phyloP scores from a whole-genome alignment of 2,797 vertebrate genomes.

The Euphonia xanthogaster region DNA sequence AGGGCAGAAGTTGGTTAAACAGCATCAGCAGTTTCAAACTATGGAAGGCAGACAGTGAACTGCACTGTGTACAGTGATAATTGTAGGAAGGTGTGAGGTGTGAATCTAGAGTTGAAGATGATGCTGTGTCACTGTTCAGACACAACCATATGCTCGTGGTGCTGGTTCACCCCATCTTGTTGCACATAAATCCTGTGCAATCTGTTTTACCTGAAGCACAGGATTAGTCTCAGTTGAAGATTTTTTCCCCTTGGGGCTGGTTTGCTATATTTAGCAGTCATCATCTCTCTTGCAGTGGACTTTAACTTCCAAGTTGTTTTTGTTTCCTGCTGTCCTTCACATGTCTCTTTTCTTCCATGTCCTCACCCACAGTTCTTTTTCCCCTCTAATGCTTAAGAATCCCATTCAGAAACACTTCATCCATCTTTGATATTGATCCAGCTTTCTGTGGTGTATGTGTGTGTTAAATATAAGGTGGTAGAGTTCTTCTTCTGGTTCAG shows the following conservation, averaged over 20 bases:
- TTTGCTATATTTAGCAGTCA: neutral
- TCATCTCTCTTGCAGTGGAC: neutral
- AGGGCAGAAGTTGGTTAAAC: slow-evolving; percentile 8
- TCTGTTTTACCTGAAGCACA: neutral
- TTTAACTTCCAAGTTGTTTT: neutral
- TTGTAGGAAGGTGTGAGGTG: neutral
- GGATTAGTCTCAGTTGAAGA: neutral
- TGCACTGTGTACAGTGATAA: neutral
- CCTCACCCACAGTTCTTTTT: neutral
- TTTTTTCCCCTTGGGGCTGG: fast-evolving
- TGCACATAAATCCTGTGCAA: fast-evolving
- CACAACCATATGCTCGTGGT: neutral
- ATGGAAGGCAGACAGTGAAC: neutral
- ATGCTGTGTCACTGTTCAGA: neutral
- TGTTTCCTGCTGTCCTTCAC: neutral
- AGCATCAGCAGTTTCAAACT: slow-evolving; percentile 21
- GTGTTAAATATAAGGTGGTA: neutral
- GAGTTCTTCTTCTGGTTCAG: neutral
- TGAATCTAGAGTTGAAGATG: neutral
- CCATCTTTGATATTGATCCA: neutral
- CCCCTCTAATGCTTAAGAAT: neutral
- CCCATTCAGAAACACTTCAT: neutral
- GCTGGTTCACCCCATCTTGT: neutral
- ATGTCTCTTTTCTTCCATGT: neutral
- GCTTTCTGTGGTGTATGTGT: neutral